Evolutionary conservation across 2,888 invertebrate species (phyloP).

Genomic region (Tridacna gigas): DNA sequence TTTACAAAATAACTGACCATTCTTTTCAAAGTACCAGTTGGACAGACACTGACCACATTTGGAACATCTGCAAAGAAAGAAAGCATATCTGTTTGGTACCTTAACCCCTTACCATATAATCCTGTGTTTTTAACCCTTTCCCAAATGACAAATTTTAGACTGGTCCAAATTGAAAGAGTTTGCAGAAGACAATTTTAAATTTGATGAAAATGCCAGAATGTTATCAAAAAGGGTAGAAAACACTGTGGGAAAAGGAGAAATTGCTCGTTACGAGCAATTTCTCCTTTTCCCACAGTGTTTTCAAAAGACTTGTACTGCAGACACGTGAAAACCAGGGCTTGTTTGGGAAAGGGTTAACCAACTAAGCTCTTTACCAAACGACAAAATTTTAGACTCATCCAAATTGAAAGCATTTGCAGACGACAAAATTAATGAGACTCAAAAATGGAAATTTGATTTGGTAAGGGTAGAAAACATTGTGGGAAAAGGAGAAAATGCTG

Average conservation of each 20-base stretch:
- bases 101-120: not conserved
- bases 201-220: too few relatives aligned
- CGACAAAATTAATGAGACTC: too few relatives aligned
- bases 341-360: not conserved
- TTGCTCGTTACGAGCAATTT: not conserved
- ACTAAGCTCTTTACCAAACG: not conserved
- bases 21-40: constrained; percentile 97
- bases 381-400: too few relatives aligned
- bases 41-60: constrained; percentile 94
- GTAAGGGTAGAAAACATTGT: not conserved
- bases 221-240: not conserved
- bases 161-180: not conserved
- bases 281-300: not conserved
- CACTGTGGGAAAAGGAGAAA: not conserved
- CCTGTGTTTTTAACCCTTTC: too few relatives aligned
- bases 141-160: too few relatives aligned
- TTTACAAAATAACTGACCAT: constrained; percentile 94
- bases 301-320: not conserved
- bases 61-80: constrained; percentile 89
- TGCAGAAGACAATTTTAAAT: not conserved
- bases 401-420: too few relatives aligned
- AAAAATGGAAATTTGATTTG: too few relatives aligned
- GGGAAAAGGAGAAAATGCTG: not conserved
- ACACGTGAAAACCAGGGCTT: not conserved
- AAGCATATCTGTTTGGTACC: not conserved